phyloP scores from a whole-genome alignment of 2,888 invertebrate genomes.

The Pyrrhopygopsis socrates region DNA sequence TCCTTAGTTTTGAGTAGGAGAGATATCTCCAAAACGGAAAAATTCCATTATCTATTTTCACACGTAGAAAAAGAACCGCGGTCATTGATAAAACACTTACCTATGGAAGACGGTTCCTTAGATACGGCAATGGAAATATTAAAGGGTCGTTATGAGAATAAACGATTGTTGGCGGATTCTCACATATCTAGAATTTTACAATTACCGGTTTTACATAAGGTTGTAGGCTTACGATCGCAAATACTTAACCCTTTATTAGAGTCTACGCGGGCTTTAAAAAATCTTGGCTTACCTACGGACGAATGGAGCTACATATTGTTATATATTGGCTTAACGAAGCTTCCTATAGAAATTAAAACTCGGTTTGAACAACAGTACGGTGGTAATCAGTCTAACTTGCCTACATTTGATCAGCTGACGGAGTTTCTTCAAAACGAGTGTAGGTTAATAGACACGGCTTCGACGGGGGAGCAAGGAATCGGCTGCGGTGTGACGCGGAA shows the following conservation, averaged over 20 bases:
- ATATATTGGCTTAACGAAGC: constrained; percentile 4
- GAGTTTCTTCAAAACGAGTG: not conserved
- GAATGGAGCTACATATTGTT: not conserved
- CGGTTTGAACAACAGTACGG: constrained; percentile 16
- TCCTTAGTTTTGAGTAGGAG: not conserved
- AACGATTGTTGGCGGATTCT: not conserved
- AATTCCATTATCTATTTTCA: constrained; percentile 10
- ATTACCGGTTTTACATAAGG: constrained; percentile 3
- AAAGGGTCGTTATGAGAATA: not conserved
- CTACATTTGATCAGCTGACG: constrained; percentile 8
- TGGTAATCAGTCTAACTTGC: not conserved
- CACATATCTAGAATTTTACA: constrained; percentile 13
- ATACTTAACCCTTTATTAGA: constrained; percentile 5
- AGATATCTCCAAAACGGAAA: not conserved
- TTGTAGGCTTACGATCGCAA: not conserved
- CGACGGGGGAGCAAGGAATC: not conserved
- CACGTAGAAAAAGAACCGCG: constrained; percentile 3
- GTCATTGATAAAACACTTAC: constrained; percentile 7
- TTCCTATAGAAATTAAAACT: constrained; percentile 4
- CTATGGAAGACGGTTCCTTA: not conserved
- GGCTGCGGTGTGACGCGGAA: not conserved
- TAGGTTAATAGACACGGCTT: not conserved
- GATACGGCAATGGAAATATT: not conserved
- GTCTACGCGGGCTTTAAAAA: not conserved
- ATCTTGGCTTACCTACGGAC: not conserved